Base-by-base conservation (phyloP, 1,140 invertebrate genomes). In the Cotesia glomerata region DNA sequence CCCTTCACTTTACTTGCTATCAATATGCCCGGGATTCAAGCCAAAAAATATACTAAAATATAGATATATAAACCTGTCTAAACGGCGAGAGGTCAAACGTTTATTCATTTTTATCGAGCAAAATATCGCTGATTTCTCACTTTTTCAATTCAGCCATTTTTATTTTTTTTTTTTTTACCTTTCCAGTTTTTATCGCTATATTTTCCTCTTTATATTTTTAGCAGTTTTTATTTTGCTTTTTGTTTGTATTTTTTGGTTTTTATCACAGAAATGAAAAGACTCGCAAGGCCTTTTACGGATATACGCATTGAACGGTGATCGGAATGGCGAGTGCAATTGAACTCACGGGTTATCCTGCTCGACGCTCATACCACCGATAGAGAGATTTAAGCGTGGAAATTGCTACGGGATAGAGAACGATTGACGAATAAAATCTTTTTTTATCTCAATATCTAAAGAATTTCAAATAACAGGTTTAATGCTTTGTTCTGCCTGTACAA, bases 261-360 rank as follows among this genome's bases (percentile, higher is more conserved):
- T 72, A 84, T 83, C 78, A 76, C 26, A 64, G 70, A 76, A 75
- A 81, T 81, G 79, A 84, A 81, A 82, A 75, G 71, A 71, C 77
- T 75, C 78, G 76, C 76, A 75, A 75, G 74, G 70, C 70, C 66
- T 73, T 75, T 75, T 52, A 73, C 58, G 66, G 69, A 51, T 61
- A 5, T 16, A 62, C 39, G 45, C 26, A 56, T 64, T 14, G 45
- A 51, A 45, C 58, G 72, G 59, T 35, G 72, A 66, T 70, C 67
- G 58, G 59, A 69, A 71, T 71, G 59, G 58, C 18, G 45, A 66
- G 58, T 16, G 69, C 61, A 64, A 71, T 71, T 64, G 69, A 32
- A 71, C 49, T 71, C 69, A 65, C 62, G 49, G 62, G 32, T 64
- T 64, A 71, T 71, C 69, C 69, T 13, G 18, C 45, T 71, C 69